Conservation (phyloP, 2,113 vertebrate genomes). For the Microcebus lehilahytsara region DNA sequence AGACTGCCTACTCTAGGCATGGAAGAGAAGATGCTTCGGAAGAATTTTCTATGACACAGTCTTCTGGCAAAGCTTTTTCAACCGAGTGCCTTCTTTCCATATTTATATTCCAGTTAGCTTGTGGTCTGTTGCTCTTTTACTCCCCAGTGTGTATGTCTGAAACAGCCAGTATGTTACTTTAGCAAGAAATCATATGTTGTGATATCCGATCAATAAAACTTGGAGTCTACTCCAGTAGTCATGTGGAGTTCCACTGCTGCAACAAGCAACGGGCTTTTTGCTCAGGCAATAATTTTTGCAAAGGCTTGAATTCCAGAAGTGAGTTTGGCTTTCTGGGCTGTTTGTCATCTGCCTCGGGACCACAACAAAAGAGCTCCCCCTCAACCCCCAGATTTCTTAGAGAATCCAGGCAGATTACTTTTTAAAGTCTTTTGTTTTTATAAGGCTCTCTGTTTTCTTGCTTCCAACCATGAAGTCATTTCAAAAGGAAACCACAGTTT, state of each 20-base stretch:
- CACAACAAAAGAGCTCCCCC: neutral
- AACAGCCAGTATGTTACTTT: neutral
- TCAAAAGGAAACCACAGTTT: slow-evolving; percentile 39
- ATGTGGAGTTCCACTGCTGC: neutral
- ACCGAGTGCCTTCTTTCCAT: neutral
- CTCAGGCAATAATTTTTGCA: neutral
- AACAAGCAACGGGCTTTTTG: neutral
- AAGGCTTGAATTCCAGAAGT: neutral
- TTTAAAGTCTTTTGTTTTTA: slow-evolving; percentile 50
- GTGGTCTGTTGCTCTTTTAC: neutral
- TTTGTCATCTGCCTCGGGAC: neutral
- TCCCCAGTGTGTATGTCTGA: neutral
- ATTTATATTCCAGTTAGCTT: neutral
- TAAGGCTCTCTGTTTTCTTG: slow-evolving; percentile 18
- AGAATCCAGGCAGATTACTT: neutral
- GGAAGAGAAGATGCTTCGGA: neutral
- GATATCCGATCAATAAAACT: neutral
- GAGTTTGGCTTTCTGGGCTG: neutral
- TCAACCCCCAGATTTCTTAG: neutral
- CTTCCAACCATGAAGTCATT: slow-evolving; percentile 22
- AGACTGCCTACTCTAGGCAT: neutral
- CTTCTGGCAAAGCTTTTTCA: neutral
- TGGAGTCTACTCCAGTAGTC: neutral
- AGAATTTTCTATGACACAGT: neutral
- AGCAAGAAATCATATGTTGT: neutral